These are phyloP conservation scores for Pectinophora gossypiella DNA, from an alignment of 1,140 invertebrate species.

Conservation along the genomic window DNA sequence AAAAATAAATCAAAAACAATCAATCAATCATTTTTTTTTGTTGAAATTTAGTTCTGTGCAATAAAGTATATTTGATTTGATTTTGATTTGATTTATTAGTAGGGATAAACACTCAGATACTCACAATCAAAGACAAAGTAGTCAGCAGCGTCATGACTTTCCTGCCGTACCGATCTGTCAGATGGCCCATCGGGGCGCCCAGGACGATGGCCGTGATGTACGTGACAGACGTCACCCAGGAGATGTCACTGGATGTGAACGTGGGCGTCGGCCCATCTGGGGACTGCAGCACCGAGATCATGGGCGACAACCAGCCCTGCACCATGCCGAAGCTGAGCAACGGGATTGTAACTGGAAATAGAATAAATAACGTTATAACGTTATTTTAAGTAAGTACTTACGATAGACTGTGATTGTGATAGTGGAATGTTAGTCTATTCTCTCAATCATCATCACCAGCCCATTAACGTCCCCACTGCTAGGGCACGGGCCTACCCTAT, in stretches of 20 bases:
- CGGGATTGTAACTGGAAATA: constrained; percentile 53
- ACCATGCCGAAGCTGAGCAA: constrained; percentile 61
- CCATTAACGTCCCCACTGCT: no score
- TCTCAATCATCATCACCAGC: no score
- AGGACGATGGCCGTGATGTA: constrained; percentile 59
- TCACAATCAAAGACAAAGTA: constrained; percentile 55
- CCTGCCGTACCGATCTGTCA: constrained; percentile 54
- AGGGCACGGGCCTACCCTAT: no score
- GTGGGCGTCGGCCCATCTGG: constrained; percentile 30
- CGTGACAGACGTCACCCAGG: constrained; percentile 58
- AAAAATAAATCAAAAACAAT: no score
- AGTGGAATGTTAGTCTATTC: no score
- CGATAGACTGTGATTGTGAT: no score
- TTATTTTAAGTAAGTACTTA: no score
- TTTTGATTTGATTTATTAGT: no score
- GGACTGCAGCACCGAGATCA: constrained; percentile 52
- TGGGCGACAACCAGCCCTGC: constrained; percentile 60
- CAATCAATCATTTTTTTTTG: no score
- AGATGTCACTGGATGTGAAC: constrained; percentile 45
- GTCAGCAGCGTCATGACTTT: constrained; percentile 55
- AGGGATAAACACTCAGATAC: no score
- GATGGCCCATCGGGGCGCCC: constrained; percentile 56
- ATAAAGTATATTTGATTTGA: no score
- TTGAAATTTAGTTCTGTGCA: no score
- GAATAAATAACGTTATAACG: constrained; percentile 6